Conservation (phyloP, 1,140 invertebrate species). For the Drosophila orena region DNA sequence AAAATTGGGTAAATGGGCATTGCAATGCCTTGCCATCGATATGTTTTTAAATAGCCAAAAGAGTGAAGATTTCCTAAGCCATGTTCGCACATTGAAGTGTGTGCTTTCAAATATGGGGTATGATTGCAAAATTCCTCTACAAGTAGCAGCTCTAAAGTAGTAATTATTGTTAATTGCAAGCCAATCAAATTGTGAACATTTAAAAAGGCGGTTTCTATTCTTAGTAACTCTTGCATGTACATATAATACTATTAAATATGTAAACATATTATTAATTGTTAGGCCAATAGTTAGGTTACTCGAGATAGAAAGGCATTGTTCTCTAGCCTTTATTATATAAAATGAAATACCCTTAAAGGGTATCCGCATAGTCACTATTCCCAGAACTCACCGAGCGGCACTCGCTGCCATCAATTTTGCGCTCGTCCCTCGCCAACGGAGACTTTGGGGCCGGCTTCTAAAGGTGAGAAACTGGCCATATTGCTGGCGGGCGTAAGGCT, state of each 20-base stretch:
- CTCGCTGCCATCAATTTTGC: slow-evolving; percentile 57
- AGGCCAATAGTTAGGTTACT: not conserved
- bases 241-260: too few relatives aligned
- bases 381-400: slow-evolving; percentile 14
- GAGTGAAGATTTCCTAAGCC: not conserved
- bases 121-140: too few relatives aligned
- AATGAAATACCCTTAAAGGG: slow-evolving; percentile 13
- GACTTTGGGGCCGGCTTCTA: slow-evolving; percentile 70
- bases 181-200: too few relatives aligned
- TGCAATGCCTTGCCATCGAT: not conserved
- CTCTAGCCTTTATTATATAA: too few relatives aligned
- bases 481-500: slow-evolving; percentile 68
- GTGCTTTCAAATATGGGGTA: too few relatives aligned
- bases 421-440: slow-evolving; percentile 54
- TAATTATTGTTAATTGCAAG: too few relatives aligned
- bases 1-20: slow-evolving; percentile 2
- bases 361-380: slow-evolving; percentile 7
- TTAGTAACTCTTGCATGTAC: too few relatives aligned
- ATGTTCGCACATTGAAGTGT: too few relatives aligned
- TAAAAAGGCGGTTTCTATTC: too few relatives aligned
- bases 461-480: slow-evolving; percentile 82
- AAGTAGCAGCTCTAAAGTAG: too few relatives aligned
- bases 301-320: not conserved
- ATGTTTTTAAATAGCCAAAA: not conserved
- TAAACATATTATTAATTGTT: too few relatives aligned